Evolutionary conservation across 2,888 invertebrate species (phyloP), one percentile per base, ranked within the genome.

Genomic region (Bellardia bayeri): DNA sequence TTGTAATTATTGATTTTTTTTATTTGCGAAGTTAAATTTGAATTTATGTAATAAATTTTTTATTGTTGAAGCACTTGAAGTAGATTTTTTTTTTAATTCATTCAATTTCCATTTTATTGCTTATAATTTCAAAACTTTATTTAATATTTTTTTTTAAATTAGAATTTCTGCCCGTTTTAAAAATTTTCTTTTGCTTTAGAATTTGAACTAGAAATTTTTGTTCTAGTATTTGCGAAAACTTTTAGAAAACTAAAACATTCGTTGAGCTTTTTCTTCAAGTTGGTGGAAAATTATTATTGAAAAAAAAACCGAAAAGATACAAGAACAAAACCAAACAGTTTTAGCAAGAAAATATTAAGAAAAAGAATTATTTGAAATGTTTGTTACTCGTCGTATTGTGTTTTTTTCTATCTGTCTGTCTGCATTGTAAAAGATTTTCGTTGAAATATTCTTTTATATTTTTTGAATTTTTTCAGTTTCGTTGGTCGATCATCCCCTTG

Each of bases 191-290:
- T 14, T 54, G 3, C 5, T 69, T 75, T 33, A 45, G 14, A 72
- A 63, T 75, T 30, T 23, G 37, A 4, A 61, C 40, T 14, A 82
- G 56, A 49, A 64, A 72, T 84, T 61, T 58, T 82, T 89, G 91
- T 89, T 90, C 90, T 89, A 90, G 90, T 89, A 89, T 90, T 90
- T 90, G 90, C 89, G 90, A 91, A 92, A 92, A 91, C 91, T 90
- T 90, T 91, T 91, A 89, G 88, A 82, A 91, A 92, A 92, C 92
- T 92, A 91, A 91, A 85, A 79, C 81, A 85, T 83, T 83, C 58
- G 68, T 49, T 51, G 40, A 89, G 88, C 88, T 88, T 87, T 88
- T 85, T 66, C 16, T 76, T 58, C 71, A 69, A 69, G 69, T 74
- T 86, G 89, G 88, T 87, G 88, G 75, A 85, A 85, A 85, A 85